Base-by-base conservation (phyloP, 2,888 invertebrate genomes). In the Drosophila subquinaria region DNA sequence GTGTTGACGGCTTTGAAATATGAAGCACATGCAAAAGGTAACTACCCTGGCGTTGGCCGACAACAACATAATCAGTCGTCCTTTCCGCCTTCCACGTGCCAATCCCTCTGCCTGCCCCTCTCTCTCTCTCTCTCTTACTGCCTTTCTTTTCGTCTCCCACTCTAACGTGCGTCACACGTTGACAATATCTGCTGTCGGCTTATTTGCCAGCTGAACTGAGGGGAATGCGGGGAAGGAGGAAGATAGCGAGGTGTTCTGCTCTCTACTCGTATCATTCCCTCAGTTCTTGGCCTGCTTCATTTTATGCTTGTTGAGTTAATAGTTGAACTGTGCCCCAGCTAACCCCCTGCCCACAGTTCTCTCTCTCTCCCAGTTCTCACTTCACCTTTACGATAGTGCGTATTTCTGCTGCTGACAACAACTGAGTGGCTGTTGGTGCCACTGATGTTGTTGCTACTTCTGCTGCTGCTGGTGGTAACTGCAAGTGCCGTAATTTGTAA, bases 261-360 rank as follows among this genome's bases (percentile, higher is more conserved):
- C 64, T 62, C 56, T 35, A 0, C 43, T 23, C 53, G 53, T 45
- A 20, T 43, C 57, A 48, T 69, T 69, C 51, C 45, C 55, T 61
- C 65, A 62, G 76, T 79, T 69, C 81, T 71, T 69, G 69, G 76
- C 70, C 70, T 70, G 82, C 82, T 84, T 85, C 79, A 81, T 87
- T 89, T 87, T 89, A 88, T 87, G 86, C 88, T 87, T 88, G 86
- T 89, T 88, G 85, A 89, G 89, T 89, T 87, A 87, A 87, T 87
- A 87, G 86, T 87, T 85, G 82, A 69, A 71, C 56, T 48, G 48
- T 66, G 17, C 48, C 48, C n/a, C 52, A 17, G 23, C 69, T 59
- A 5, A 17, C 23, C 23, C 20, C 13, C 20, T 8, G 6, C 38
- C 23, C 45, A 1, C 33, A 10, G 10, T 11, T 10, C 10, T 9